Evolutionary conservation across 2,113 vertebrate genomes (phyloP), one percentile per base, ranked within the genome.

Genomic region (Eudyptes chrysolophus): DNA sequence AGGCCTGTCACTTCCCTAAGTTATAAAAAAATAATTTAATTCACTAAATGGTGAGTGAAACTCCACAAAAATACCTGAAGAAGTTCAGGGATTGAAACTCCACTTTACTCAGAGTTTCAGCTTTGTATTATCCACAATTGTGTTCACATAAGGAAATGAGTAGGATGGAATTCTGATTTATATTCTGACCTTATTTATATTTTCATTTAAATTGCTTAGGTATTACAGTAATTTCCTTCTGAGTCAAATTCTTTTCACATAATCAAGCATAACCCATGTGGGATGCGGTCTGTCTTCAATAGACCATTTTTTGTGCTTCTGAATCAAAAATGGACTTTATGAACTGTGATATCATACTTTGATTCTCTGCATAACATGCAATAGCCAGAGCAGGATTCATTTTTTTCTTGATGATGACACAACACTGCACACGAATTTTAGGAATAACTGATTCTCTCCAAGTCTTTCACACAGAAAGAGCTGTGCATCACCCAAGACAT

Each of bases 361-460:
- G 26, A 58, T 78, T 88, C 20, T 48, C 17, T 26, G 27, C 20
- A 51, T 51, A 75, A 57, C 3, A 25, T 34, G 7, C 7, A 74
- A 78, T n/a, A 89, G 5, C 13, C 30, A 69, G 18, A 51, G 68
- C 2, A 84, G 11, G 10, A 75, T 70, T 78, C 0, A 7, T 70
- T 44, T 84, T 85, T 62, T 62, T 46, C 36, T 72, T 49, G 26
- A 36, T 27, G 25, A 72, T 58, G 48, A 62, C 11, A 21, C 68
- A 61, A 62, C 0, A 0, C 2, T 42, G 3, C 7, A 1, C 24
- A 54, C 29, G 12, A 54, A 75, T 79, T 68, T 83, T 60, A 64
- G 32, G 40, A 66, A 57, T 57, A 78, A 25, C 27, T 58, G 44
- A 29, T 77, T 89, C 18, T 38, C 17, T 91, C 16, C 12, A 66